Conservation (phyloP, 2,888 invertebrate species). For the Monopis laevigella region DNA sequence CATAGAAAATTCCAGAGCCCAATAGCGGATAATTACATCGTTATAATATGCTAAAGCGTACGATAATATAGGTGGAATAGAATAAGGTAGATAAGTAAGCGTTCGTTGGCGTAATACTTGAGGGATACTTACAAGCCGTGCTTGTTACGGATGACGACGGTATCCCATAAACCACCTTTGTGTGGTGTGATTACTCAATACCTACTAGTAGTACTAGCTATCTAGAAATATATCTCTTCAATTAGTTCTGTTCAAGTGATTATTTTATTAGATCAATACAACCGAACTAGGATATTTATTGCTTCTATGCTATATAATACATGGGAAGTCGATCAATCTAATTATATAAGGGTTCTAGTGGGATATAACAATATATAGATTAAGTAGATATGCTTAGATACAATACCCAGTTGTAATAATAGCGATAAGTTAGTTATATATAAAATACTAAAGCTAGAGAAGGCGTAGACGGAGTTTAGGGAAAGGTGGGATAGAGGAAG, state of each 20-base stretch:
- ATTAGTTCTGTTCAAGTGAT: too few species aligned
- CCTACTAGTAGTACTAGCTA: background rate
- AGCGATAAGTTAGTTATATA: too few species aligned
- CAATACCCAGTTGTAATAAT: too few species aligned
- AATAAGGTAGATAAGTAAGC: conserved; percentile 51
- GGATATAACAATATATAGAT: too few species aligned
- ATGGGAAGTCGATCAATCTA: too few species aligned
- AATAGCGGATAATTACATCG: conserved; percentile 54
- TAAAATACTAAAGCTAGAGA: conserved; percentile 53
- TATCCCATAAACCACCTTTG: conserved; percentile 9
- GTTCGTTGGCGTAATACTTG: conserved; percentile 44
- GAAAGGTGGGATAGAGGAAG: background rate
- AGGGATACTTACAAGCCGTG: conserved; percentile 54
- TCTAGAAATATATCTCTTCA: too few species aligned
- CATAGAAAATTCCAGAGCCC: conserved; percentile 66
- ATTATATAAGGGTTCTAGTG: too few species aligned
- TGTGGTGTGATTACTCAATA: conserved; percentile 4
- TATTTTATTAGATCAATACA: too few species aligned
- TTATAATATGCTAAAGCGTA: conserved; percentile 65
- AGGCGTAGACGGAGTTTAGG: background rate
- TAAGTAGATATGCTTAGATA: too few species aligned
- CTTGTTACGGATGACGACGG: conserved; percentile 6
- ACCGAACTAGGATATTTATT: too few species aligned
- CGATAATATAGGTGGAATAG: conserved; percentile 55
- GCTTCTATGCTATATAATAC: too few species aligned